Base-by-base conservation (phyloP, 2,113 vertebrate genomes). In the Pyxicephalus adspersus region DNA sequence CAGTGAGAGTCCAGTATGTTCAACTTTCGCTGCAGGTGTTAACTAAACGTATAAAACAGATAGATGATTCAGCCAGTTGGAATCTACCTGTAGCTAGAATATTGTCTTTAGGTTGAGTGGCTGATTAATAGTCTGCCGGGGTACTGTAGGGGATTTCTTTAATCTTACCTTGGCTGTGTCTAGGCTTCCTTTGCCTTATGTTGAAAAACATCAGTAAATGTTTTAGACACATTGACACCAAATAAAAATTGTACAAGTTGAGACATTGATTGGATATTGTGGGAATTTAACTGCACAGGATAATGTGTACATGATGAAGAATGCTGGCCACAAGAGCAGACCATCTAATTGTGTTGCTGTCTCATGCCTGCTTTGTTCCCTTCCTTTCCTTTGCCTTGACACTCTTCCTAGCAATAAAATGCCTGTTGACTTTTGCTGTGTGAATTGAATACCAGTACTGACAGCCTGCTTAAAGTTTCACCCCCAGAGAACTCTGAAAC, bases 391-490 rank as follows among this genome's bases (percentile, higher is more conserved):
- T 83, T 87, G 84, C 89, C 0, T 85, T 84, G 86, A 76, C 60
- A 83, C 84, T 86, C 75, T 86, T 88, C 84, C 85, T 91, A 91
- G 92, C 89, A 84, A 88, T 89, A 90, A 87, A 91, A 88, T 90
- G 77, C 92, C 92, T 92, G 89, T 91, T 92, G 87, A 87, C 89
- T 88, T 89, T 87, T 86, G 90, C 89, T 91, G 92, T 94, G 91
- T 89, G 90, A 87, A 84, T 92, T 92, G 90, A 94, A 88, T 90
- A 92, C 93, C 92, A 89, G 91, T 98, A 97, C 96, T 99, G 92
- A 99, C 95, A 95, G 95, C 92, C 90, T 96, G 93, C 96, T 98
- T 97, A 97, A 98, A 99, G 98, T 99, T 93, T 96, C 95, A 92
- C 97, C 98, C 94, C 98, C 98, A 98, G 96, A 97, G 96, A 97